phyloP scores from a whole-genome alignment of 2,113 vertebrate genomes.

The Gorilla gorilla region DNA sequence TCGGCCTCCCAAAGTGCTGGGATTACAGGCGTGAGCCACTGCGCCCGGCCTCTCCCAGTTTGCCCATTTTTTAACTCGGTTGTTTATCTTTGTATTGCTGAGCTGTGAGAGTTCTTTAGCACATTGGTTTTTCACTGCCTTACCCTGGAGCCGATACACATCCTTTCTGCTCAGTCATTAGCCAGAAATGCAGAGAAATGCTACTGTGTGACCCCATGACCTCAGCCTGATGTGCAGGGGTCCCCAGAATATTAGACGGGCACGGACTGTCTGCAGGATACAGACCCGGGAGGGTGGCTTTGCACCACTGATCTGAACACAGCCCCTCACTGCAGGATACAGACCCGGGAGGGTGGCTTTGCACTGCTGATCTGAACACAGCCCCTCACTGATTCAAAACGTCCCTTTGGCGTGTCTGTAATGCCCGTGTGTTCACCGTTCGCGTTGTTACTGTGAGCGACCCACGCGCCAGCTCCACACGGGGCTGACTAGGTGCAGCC shows the following conservation, averaged over 20 bases:
- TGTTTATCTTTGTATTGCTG: not conserved
- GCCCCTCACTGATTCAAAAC: not conserved
- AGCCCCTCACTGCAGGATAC: too few relatives aligned
- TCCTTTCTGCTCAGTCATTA: not conserved
- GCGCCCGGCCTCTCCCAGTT: not conserved
- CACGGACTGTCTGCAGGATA: rapidly evolving
- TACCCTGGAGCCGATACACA: not conserved
- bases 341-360: not conserved
- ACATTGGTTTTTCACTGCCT: not conserved
- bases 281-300: not conserved
- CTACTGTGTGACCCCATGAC: too few relatives aligned
- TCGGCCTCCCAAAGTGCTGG: too few relatives aligned
- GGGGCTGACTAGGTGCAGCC: not conserved
- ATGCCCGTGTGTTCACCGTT: rapidly evolving
- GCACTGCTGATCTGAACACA: not conserved
- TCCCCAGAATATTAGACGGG: rapidly evolving
- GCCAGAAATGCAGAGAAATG: not conserved
- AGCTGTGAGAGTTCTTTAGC: not conserved
- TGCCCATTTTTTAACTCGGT: not conserved
- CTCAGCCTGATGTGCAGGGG: not conserved
- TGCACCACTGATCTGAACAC: not conserved
- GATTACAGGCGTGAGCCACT: too few relatives aligned
- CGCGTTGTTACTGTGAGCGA: not conserved
- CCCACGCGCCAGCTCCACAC: rapidly evolving
- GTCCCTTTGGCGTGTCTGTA: not conserved